Conservation (phyloP, 2,113 vertebrate species). For the Corythornis vintsioides region DNA sequence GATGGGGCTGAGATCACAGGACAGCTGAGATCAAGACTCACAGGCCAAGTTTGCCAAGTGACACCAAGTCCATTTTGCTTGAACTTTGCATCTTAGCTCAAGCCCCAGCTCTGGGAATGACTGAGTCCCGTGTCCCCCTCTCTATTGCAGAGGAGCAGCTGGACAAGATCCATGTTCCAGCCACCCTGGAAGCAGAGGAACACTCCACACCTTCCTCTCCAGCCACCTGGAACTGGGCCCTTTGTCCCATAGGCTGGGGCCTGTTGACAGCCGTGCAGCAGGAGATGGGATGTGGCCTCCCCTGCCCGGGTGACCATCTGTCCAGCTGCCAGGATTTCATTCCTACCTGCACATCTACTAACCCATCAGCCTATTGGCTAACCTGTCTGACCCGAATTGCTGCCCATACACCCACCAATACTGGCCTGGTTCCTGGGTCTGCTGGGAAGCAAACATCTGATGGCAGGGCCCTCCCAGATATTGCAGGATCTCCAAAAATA, state of each 20-base stretch:
- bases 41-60: background rate
- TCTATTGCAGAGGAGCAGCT: background rate
- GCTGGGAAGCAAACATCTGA: background rate
- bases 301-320: background rate
- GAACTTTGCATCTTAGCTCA: background rate
- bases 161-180: background rate
- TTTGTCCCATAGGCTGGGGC: background rate
- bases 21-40: background rate
- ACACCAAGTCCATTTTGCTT: background rate
- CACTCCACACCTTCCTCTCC: background rate
- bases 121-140: background rate
- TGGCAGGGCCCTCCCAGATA: background rate
- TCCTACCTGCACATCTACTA: background rate
- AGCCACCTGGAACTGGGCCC: rapidly evolving
- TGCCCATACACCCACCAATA: background rate
- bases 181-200: background rate
- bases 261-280: background rate
- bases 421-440: too few species aligned
- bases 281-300: background rate
- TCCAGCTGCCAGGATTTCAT: background rate
- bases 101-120: background rate
- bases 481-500: background rate
- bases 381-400: background rate
- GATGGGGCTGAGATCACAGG: background rate
- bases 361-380: background rate